A percentile compares a stretch with the other conserved stretches of the same genome.
phyloP scores from a whole-genome alignment of 2,888 invertebrate genomes.

The Ophion slaviceki region DNA sequence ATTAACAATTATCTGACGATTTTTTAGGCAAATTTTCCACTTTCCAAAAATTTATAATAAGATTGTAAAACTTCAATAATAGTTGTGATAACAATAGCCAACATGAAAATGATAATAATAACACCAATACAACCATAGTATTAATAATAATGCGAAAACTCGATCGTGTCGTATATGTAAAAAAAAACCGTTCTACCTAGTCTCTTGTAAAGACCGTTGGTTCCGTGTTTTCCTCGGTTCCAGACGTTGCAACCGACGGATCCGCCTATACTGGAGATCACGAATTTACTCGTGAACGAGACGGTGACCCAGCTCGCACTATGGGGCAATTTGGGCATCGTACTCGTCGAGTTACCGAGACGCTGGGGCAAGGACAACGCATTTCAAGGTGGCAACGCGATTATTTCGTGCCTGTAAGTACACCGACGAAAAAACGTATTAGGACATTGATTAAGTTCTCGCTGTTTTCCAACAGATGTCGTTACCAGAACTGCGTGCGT shows the following conservation, averaged over 20 bases:
- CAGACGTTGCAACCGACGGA: constrained; percentile 89
- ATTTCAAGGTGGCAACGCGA: constrained; percentile 88
- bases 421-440: neutral
- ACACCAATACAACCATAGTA: neutral
- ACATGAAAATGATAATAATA: neutral
- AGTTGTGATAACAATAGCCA: neutral
- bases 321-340: constrained; percentile 89
- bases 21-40: too few relatives aligned
- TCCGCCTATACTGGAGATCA: constrained; percentile 89
- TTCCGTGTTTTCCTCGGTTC: neutral
- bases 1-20: too few relatives aligned
- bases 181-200: neutral
- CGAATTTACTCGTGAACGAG: constrained; percentile 87
- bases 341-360: constrained; percentile 89
- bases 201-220: neutral
- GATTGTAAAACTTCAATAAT: too few relatives aligned
- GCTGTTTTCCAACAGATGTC: too few relatives aligned
- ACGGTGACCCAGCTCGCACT: constrained; percentile 88
- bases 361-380: constrained; percentile 89
- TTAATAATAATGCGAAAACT: too few relatives aligned
- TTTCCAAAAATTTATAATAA: too few relatives aligned
- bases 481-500: too few relatives aligned
- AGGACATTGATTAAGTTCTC: too few relatives aligned
- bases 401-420: constrained; percentile 90
- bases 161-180: neutral